Evolutionary conservation across 2,797 vertebrate genomes (phyloP), one percentile per base, ranked within the genome.

Genomic region (Catostomus latipinnis): DNA sequence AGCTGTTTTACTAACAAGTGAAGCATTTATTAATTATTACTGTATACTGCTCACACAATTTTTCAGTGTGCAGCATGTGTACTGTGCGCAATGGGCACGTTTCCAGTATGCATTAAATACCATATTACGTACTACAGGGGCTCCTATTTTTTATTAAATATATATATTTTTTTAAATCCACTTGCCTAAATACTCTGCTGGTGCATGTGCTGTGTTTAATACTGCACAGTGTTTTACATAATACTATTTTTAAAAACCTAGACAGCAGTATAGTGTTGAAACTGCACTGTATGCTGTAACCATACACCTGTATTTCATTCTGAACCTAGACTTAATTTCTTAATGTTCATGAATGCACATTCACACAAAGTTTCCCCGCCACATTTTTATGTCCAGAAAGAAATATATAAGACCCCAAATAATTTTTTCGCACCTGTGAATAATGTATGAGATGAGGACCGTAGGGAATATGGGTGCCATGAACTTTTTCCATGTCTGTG

Each of bases 391-490:
- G 4, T 12, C 34, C 43, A 7, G 6, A 63, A 63, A 63, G 11
- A 2, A 63, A 63, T 13, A 63, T 11, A 43, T 1, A 43, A 11
- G 3, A 22, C 57, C 8, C 8, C 8, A 61, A 46, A 52, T 54
- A 65, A 16, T 54, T 43, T 45, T 54, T 14, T 50, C 3, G 14
- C n/a, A 54, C n/a, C 0, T 8, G 7, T 56, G 50, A 6, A 16
- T 56, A 75, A 67, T 56, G n/a, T 11, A 16, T 10, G 34, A 18
- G 9, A 65, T 48, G 45, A 49, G 8, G 8, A 8, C 4, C 12
- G 14, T 68, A 16, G 6, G 65, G 75, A 46, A 76, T 60, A 34
- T 69, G 54, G 75, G 48, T 61, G n/a, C 56, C 65, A 10, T 12
- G 12, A 77, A 52, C 16, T 34, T 7, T 0, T 48, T 5, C 16